Evolutionary conservation across 2,113 vertebrate genomes (phyloP).

Genomic region (Tinamus guttatus): DNA sequence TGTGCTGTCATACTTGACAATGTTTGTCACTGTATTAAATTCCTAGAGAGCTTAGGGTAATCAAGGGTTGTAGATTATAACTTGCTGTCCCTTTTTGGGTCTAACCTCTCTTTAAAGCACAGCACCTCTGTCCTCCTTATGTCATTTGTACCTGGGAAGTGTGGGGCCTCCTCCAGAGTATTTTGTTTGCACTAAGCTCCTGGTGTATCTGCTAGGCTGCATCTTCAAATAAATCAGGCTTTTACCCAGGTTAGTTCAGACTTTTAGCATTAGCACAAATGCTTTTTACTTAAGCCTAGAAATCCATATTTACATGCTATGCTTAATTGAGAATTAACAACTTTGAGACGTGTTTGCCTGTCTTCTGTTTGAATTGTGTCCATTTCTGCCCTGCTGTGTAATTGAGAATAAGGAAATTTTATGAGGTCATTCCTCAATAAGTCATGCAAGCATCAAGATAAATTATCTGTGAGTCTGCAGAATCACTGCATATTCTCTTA

Average conservation of each 20-base stretch:
- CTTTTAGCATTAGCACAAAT: not conserved
- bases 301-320: not conserved
- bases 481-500: not conserved
- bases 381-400: not conserved
- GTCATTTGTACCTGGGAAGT: not conserved
- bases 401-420: not conserved
- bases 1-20: not conserved
- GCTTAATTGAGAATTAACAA: not conserved
- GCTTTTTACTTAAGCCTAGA: not conserved
- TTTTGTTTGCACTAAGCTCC: not conserved
- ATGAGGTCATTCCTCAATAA: not conserved
- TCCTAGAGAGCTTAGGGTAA: not conserved
- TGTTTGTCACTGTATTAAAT: not conserved
- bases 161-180: accelerated
- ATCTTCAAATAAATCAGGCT: not conserved
- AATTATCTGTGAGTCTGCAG: not conserved
- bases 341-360: not conserved
- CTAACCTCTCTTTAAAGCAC: not conserved
- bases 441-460: not conserved
- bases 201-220: not conserved
- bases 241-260: not conserved
- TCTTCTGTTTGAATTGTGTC: not conserved
- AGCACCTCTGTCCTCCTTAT: not conserved
- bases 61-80: not conserved
- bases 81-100: not conserved